Evolutionary conservation across 2,888 invertebrate genomes (phyloP).

Genomic region (Sphaerophoria rueppellii): DNA sequence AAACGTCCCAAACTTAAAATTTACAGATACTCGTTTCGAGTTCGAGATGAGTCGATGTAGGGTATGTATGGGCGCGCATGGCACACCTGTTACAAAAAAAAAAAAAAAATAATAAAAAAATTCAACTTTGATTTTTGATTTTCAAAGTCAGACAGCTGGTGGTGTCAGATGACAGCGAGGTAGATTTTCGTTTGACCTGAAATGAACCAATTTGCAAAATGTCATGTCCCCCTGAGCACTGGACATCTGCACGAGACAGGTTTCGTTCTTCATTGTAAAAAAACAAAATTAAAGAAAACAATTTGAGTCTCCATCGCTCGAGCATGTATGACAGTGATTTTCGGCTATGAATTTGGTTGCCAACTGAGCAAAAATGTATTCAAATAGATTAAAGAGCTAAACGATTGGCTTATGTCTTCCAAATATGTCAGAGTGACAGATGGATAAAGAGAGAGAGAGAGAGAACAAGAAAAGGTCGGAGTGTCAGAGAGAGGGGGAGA

Average conservation of each 20-base stretch:
- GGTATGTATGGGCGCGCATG: background rate
- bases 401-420: too few relatives aligned
- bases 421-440: too few relatives aligned
- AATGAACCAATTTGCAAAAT: conserved; percentile 21
- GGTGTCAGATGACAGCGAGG: conserved; percentile 27
- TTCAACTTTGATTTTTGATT: background rate
- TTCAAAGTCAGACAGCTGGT: background rate
- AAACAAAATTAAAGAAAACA: background rate
- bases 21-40: background rate
- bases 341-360: background rate
- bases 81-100: conserved; percentile 28
- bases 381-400: too few relatives aligned
- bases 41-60: background rate
- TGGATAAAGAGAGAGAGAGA: too few relatives aligned
- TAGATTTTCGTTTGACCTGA: background rate
- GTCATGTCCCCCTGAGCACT: conserved; percentile 20
- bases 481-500: too few relatives aligned
- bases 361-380: background rate
- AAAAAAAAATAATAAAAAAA: background rate
- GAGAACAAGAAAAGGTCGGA: too few relatives aligned
- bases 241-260: conserved; percentile 1
- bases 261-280: background rate
- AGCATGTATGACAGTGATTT: background rate
- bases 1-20: conserved; percentile 8
- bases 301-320: background rate